These are phyloP conservation scores for Etheostoma cragini DNA, from an alignment of 2,113 vertebrate species.

Conservation along the genomic window DNA sequence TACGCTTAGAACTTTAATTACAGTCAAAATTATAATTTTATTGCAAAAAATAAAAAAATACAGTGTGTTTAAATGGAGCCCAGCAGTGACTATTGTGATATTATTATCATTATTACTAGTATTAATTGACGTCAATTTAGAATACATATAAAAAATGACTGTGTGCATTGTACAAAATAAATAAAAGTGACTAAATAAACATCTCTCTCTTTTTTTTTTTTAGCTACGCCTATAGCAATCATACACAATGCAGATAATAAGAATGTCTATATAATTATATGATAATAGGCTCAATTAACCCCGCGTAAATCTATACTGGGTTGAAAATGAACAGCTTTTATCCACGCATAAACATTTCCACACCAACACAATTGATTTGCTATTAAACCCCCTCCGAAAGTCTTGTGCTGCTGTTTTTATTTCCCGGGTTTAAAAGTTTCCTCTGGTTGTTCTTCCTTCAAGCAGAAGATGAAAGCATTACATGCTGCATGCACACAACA, in stretches of 20 bases:
- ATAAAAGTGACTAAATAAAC: background rate
- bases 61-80: background rate
- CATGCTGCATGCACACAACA: constrained; percentile 84
- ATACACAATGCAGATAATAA: constrained; percentile 16
- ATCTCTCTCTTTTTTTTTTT: background rate
- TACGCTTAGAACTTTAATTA: constrained; percentile 24
- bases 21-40: background rate
- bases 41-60: background rate
- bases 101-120: background rate
- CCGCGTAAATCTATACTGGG: constrained; percentile 22
- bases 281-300: constrained; percentile 46
- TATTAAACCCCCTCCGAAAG: constrained; percentile 20
- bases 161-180: background rate
- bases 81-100: background rate
- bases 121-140: background rate
- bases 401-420: constrained; percentile 38
- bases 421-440: constrained; percentile 59
- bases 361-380: constrained; percentile 43
- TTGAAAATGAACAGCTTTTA: constrained; percentile 19
- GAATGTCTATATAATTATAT: constrained; percentile 15
- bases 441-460: constrained; percentile 50
- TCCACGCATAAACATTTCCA: constrained; percentile 25
- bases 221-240: background rate
- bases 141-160: background rate
- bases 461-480: constrained; percentile 71